Evolutionary conservation across 2,888 invertebrate genomes (phyloP).

Genomic region (Agrilus biguttatus): DNA sequence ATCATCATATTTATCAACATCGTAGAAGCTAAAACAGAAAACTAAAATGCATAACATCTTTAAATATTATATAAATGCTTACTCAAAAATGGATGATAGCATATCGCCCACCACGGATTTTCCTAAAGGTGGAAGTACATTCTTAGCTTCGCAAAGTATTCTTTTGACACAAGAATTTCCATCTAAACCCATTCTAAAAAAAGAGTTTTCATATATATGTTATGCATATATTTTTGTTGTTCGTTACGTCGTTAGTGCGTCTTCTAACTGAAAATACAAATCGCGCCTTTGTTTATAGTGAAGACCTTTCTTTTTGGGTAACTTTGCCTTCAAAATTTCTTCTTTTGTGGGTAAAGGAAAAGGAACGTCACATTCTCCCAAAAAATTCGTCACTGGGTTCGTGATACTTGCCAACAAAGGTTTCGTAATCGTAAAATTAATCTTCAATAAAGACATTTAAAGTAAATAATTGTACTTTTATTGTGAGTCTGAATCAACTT

Average conservation of each 20-base stretch:
- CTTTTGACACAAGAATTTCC: constrained; percentile 49
- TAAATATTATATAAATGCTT: constrained; percentile 15
- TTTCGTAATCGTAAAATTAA: constrained; percentile 42
- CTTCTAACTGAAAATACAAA: constrained; percentile 29
- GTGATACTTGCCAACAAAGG: constrained; percentile 41
- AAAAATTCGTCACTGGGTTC: constrained; percentile 37
- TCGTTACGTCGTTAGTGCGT: constrained; percentile 12
- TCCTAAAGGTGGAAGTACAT: constrained; percentile 41
- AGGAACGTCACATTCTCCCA: constrained; percentile 43
- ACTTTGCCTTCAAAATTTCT: constrained; percentile 22
- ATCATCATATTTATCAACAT: background rate
- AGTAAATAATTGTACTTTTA: background rate
- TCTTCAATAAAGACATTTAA: constrained; percentile 25
- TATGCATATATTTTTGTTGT: background rate
- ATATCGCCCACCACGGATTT: constrained; percentile 52
- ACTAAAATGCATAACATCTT: too few relatives aligned
- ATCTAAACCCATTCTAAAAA: constrained; percentile 45
- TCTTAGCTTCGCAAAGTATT: constrained; percentile 52
- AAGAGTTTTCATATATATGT: constrained; percentile 1
- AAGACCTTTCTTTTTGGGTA: constrained; percentile 24
- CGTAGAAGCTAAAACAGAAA: background rate
- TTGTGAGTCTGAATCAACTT: constrained; percentile 8
- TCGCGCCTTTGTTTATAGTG: constrained; percentile 39
- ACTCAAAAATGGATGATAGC: constrained; percentile 49
- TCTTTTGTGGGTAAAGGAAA: constrained; percentile 36